Conservation (phyloP, 2,113 vertebrate species). For the Siniperca chuatsi region DNA sequence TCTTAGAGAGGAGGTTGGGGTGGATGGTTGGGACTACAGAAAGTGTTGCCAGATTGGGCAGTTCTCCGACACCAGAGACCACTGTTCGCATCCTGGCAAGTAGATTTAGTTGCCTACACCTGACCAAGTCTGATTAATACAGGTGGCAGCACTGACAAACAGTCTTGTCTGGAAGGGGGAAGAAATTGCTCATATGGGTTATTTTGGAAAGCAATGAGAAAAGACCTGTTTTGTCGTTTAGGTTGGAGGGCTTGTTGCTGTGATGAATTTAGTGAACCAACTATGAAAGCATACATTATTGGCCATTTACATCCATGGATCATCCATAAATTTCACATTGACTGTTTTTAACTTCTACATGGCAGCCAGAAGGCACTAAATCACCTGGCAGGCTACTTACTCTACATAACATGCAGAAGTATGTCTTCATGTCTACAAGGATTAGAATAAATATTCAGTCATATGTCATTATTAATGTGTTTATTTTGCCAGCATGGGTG, state of each 20-base stretch:
- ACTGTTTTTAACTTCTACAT: background rate
- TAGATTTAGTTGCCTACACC: background rate
- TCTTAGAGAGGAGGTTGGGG: no score
- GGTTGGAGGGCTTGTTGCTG: background rate
- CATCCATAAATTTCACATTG: background rate
- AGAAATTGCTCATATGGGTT: background rate
- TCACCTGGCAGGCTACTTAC: background rate
- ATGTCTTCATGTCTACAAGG: background rate
- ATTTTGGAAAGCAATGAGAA: background rate
- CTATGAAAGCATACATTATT: slow-evolving; percentile 7
- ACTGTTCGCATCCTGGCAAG: background rate
- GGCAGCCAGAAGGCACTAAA: background rate
- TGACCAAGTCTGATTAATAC: background rate
- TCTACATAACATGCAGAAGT: background rate
- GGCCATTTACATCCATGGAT: background rate
- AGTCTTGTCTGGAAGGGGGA: no score
- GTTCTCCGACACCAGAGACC: background rate
- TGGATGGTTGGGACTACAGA: no score
- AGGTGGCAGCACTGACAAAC: background rate
- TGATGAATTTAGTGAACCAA: background rate
- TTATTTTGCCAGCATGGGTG: slow-evolving; percentile 1
- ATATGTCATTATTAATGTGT: slow-evolving; percentile 3
- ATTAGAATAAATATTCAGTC: slow-evolving; percentile 8
- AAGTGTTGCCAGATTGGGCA: no score
- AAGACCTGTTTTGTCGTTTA: background rate